Conservation (phyloP, 1,140 invertebrate species). For the Ctenoplectra terminalis region DNA sequence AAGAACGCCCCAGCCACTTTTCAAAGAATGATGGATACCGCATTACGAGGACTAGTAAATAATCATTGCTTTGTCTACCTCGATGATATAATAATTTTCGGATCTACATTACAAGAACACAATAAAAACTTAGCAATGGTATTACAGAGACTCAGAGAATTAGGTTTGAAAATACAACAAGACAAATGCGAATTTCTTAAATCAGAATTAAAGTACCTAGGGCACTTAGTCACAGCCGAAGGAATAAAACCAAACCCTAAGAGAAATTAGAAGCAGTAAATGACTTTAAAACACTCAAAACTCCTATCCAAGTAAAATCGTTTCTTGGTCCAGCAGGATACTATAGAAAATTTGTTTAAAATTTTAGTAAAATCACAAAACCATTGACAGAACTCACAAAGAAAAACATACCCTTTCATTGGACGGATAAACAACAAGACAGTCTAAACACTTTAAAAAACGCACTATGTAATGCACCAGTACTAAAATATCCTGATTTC, state of each 20-base stretch:
- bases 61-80: not conserved
- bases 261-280: not conserved
- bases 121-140: not conserved
- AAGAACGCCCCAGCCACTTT: not conserved
- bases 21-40: not conserved
- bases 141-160: not conserved
- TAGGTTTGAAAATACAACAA: not conserved
- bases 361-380: not conserved
- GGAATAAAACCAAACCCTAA: not conserved
- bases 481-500: no score
- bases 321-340: not conserved
- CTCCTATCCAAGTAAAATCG: not conserved
- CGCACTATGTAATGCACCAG: no score
- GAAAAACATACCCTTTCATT: not conserved
- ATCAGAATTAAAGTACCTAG: not conserved
- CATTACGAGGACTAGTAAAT: not conserved
- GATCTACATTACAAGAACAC: not conserved
- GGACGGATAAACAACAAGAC: not conserved
- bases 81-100: not conserved
- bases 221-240: not conserved
- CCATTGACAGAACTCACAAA: not conserved
- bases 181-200: not conserved
- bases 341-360: not conserved
- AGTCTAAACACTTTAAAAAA: not conserved
- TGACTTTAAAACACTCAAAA: not conserved